Percentiles rank a stretch among this genome's conserved stretches.
phyloP scores from a whole-genome alignment of 1,140 invertebrate genomes.

The Chionoecetes opilio region DNA sequence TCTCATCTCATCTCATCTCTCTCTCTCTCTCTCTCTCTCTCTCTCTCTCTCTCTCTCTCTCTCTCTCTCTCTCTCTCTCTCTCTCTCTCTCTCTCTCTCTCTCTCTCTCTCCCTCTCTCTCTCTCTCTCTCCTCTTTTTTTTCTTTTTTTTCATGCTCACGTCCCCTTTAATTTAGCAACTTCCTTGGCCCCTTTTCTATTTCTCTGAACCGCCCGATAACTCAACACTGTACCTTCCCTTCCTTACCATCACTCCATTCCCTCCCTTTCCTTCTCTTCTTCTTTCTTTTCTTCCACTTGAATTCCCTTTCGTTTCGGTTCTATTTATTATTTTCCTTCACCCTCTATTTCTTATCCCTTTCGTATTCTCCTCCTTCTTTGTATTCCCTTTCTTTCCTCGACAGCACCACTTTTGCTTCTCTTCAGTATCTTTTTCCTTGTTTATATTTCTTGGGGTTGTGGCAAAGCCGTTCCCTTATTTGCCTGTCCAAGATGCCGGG shows the following conservation, averaged over 20 bases:
- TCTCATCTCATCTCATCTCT: too few relatives aligned
- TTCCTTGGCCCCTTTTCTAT: not conserved
- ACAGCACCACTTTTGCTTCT: not conserved
- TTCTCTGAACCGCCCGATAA: not conserved
- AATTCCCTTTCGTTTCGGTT: not conserved
- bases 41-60: too few relatives aligned
- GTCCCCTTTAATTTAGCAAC: not conserved
- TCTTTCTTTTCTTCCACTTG: not conserved
- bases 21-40: too few relatives aligned
- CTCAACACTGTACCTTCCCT: not conserved
- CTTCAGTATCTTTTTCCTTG: not conserved
- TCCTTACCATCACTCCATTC: not conserved
- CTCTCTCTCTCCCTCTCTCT: too few relatives aligned
- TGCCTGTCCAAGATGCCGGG: not conserved
- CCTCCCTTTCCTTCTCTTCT: not conserved
- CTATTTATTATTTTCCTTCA: not conserved
- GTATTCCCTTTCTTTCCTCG: not conserved
- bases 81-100: too few relatives aligned
- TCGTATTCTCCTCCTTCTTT: not conserved
- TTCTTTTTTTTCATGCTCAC: too few relatives aligned
- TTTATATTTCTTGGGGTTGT: conserved; percentile 7
- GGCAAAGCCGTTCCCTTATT: conserved; percentile 15
- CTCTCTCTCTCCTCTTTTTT: too few relatives aligned
- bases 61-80: too few relatives aligned
- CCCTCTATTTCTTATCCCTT: not conserved